Percentiles rank a stretch among this genome's conserved stretches.
Conservation (phyloP, 2,797 vertebrate genomes). For the Sebastes elongatus region DNA sequence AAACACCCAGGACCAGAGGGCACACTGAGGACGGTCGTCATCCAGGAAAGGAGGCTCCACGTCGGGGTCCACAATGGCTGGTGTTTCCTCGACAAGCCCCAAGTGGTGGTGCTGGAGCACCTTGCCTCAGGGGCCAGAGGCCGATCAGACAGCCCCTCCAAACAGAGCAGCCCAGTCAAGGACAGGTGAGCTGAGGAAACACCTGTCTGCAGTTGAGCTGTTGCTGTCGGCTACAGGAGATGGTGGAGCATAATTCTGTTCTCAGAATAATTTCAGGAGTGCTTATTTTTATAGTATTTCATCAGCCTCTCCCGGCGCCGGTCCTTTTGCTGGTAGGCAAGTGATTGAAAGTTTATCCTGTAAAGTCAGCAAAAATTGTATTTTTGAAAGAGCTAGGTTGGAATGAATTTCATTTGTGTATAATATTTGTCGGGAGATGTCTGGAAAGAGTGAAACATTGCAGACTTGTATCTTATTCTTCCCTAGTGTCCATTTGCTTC, state of each 20-base stretch:
- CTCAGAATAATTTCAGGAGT: slow-evolving; percentile 10
- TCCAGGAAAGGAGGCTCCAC: slow-evolving; percentile 91
- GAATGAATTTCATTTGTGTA: slow-evolving; percentile 14
- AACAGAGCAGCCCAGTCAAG: slow-evolving; percentile 47
- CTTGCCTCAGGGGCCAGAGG: slow-evolving; percentile 51
- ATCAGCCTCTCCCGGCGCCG: slow-evolving; percentile 15
- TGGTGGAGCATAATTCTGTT: slow-evolving; percentile 1
- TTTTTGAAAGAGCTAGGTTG: slow-evolving; percentile 11
- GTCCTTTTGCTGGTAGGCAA: slow-evolving; percentile 9
- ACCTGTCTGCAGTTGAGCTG: neutral
- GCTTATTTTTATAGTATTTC: slow-evolving; percentile 39
- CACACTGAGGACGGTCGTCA: slow-evolving; percentile 43
- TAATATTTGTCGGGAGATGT: neutral
- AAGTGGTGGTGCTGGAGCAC: slow-evolving; percentile 89
- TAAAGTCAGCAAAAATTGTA: slow-evolving; percentile 18
- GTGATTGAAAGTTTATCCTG: slow-evolving; percentile 19
- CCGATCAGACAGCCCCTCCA: slow-evolving; percentile 58
- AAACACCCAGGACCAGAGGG: slow-evolving; percentile 65
- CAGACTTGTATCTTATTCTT: neutral
- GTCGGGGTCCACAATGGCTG: slow-evolving; percentile 92
- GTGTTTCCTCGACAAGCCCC: slow-evolving; percentile 88
- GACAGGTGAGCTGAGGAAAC: slow-evolving; percentile 75
- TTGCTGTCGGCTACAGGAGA: neutral
- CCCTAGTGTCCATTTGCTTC: neutral
- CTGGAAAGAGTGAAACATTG: neutral